Evolutionary conservation across 2,113 vertebrate species (phyloP).

Genomic region (Donacobius atricapilla): DNA sequence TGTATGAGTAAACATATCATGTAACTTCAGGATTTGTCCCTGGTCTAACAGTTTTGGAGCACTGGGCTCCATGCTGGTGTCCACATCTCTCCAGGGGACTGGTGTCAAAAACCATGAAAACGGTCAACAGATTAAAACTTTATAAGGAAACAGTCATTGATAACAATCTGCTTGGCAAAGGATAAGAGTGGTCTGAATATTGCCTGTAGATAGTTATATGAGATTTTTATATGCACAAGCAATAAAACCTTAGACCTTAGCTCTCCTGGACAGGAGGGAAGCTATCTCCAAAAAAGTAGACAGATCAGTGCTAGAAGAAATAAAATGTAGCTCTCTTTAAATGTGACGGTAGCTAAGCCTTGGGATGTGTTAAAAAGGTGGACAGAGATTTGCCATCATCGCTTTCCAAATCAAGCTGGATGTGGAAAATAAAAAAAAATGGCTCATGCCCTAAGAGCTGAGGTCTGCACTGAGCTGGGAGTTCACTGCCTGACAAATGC

Average conservation of each 20-base stretch:
- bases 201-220: neutral
- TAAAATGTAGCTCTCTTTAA: neutral
- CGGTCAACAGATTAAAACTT: neutral
- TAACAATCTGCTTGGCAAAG: neutral
- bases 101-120: neutral
- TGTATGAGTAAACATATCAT: neutral
- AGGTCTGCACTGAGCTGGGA: neutral
- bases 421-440: neutral
- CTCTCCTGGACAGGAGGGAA: neutral
- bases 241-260: neutral
- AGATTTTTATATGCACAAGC: neutral
- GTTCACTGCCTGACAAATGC: neutral
- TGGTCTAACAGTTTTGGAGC: neutral
- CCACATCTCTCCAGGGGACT: neutral
- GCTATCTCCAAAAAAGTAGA: neutral
- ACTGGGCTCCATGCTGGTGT: neutral
- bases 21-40: neutral
- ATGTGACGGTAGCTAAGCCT: neutral
- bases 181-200: neutral
- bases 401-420: neutral
- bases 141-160: neutral
- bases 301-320: neutral
- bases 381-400: neutral
- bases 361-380: neutral
- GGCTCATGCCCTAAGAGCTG: neutral